Percentiles rank a stretch among this genome's conserved stretches.
These are phyloP conservation scores for Crotalus helleri DNA, from an alignment of 2,113 vertebrate genomes.

Conservation along the genomic window DNA sequence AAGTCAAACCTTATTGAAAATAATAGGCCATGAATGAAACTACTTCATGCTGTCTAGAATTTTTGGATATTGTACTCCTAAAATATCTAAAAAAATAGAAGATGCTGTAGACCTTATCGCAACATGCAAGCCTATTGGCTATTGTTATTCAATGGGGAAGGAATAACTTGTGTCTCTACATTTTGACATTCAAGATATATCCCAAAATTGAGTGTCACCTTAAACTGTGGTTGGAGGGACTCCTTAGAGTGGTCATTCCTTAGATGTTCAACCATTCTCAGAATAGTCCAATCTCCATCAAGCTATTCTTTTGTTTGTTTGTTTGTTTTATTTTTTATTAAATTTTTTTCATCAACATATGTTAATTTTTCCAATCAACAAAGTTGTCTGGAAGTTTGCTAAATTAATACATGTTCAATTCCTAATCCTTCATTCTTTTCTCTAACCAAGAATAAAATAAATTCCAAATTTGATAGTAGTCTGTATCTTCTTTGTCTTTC, in stretches of 20 bases:
- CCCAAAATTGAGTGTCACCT: not conserved
- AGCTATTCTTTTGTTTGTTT: not conserved
- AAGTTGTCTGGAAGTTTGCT: too few species aligned
- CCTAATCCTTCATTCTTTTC: too few species aligned
- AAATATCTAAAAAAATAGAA: not conserved
- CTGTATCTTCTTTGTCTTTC: too few species aligned
- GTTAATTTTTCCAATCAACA: too few species aligned
- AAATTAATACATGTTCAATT: too few species aligned
- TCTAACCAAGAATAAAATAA: too few species aligned
- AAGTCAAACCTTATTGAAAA: not conserved
- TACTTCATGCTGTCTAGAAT: not conserved
- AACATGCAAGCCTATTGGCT: not conserved
- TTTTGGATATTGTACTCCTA: not conserved
- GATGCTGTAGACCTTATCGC: not conserved
- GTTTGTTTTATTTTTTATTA: too few species aligned
- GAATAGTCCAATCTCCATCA: not conserved
- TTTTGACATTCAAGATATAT: not conserved
- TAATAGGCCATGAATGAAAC: not conserved
- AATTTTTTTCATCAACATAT: too few species aligned
- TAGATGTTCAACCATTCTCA: not conserved
- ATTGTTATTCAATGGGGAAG: not conserved
- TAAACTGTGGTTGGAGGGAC: not conserved
- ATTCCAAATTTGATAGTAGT: too few species aligned
- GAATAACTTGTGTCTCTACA: not conserved
- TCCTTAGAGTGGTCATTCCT: not conserved